Percentiles rank a stretch among this genome's conserved stretches.
Evolutionary conservation across 2,888 invertebrate genomes (phyloP).

Genomic region (Lasioglossum villosulum): DNA sequence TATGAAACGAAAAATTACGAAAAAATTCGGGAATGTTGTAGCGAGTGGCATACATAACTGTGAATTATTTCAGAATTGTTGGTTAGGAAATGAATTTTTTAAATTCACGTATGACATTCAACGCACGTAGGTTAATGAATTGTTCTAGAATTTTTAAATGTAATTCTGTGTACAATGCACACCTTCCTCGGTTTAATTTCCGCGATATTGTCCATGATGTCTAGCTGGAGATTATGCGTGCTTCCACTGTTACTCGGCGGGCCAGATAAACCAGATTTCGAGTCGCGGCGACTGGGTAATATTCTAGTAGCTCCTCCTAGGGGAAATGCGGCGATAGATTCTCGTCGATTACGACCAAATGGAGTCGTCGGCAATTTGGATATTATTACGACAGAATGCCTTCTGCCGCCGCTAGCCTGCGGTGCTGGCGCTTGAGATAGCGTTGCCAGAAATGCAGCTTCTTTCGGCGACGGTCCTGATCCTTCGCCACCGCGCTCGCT

Average conservation of each 20-base stretch:
- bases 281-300: conserved; percentile 84
- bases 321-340: conserved; percentile 93
- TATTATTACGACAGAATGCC: conserved; percentile 95
- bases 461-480: conserved; percentile 90
- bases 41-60: too few species aligned
- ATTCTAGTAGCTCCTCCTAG: conserved; percentile 85
- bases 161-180: background rate
- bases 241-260: conserved; percentile 92
- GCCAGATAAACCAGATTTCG: conserved; percentile 86
- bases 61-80: too few species aligned
- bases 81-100: too few species aligned
- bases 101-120: too few species aligned
- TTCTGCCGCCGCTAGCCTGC: conserved; percentile 89
- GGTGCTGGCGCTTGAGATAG: conserved; percentile 90
- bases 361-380: conserved; percentile 91
- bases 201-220: conserved; percentile 95
- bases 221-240: conserved; percentile 93
- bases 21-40: too few species aligned
- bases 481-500: conserved; percentile 92
- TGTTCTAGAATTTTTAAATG: background rate
- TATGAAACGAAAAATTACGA: too few species aligned
- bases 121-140: too few species aligned
- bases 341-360: conserved; percentile 91
- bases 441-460: conserved; percentile 93
- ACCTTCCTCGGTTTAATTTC: conserved; percentile 88